Evolutionary conservation across 1,140 invertebrate species (phyloP).

Genomic region (Teleopsis dalmanni): DNA sequence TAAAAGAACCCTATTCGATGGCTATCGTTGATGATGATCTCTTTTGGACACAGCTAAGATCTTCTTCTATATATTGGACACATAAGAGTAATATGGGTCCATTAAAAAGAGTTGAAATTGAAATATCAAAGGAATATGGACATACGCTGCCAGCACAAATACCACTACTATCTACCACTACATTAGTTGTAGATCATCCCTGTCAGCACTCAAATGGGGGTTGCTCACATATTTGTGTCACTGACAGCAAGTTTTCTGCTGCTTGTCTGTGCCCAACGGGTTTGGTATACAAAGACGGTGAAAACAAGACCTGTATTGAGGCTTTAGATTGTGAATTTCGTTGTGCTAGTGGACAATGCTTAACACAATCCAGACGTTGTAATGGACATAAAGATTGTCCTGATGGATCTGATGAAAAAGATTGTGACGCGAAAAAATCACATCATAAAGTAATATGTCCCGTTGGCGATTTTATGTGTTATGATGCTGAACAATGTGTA

Average conservation of each 20-base stretch:
- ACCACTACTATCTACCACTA: slow-evolving; percentile 19
- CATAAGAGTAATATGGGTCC: slow-evolving; percentile 46
- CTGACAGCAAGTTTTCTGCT: slow-evolving; percentile 20
- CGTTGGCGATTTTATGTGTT: slow-evolving; percentile 53
- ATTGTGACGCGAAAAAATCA: slow-evolving; percentile 45
- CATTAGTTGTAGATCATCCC: slow-evolving; percentile 43
- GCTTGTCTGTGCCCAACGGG: slow-evolving; percentile 57
- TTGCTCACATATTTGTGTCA: slow-evolving; percentile 66
- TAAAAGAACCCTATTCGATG: slow-evolving; percentile 47
- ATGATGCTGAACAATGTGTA: slow-evolving; percentile 46
- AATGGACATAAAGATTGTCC: slow-evolving; percentile 62
- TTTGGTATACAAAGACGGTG: slow-evolving; percentile 43
- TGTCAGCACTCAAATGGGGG: slow-evolving; percentile 58
- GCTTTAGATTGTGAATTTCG: slow-evolving; percentile 47
- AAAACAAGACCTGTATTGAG: slow-evolving; percentile 49
- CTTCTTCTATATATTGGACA: slow-evolving; percentile 52
- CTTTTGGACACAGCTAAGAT: slow-evolving; percentile 54
- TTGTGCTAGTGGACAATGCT: slow-evolving; percentile 58
- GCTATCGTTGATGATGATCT: slow-evolving; percentile 51
- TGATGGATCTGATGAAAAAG: slow-evolving; percentile 59
- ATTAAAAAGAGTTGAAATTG: slow-evolving; percentile 29
- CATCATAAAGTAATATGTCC: slow-evolving; percentile 46
- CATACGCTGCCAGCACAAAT: slow-evolving; percentile 17
- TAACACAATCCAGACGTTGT: slow-evolving; percentile 56
- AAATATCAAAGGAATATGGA: slow-evolving; percentile 8